These are phyloP conservation scores for Epizoanthus fatuus DNA, from an alignment of 92 coral and sea anemone species.

Conservation along the genomic window DNA sequence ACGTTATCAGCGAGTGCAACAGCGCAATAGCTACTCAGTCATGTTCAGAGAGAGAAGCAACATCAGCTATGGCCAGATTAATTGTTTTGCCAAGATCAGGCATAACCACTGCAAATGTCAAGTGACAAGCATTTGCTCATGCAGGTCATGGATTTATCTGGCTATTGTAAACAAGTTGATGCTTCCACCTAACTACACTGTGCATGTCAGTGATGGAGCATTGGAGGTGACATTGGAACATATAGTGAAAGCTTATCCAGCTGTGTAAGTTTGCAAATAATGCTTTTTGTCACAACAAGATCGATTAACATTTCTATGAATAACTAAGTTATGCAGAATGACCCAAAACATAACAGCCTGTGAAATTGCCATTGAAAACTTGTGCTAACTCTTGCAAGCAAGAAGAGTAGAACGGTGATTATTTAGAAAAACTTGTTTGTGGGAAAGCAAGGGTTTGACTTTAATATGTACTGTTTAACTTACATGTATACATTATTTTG, in stretches of 20 bases:
- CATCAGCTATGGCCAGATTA: slow-evolving; percentile 19
- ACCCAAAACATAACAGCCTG: no score
- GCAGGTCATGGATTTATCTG: slow-evolving; percentile 40
- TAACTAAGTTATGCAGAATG: no score
- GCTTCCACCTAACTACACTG: slow-evolving; percentile 24
- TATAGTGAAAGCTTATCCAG: slow-evolving; percentile 39
- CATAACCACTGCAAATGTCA: slow-evolving; percentile 21
- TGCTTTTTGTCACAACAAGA: not conserved
- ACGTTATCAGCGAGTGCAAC: slow-evolving; percentile 17
- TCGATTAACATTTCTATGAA: no score
- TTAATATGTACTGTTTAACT: no score
- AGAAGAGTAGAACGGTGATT: no score
- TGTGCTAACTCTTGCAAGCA: no score
- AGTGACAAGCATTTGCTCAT: slow-evolving; percentile 20
- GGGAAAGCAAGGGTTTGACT: no score
- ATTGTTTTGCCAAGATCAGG: slow-evolving; percentile 30
- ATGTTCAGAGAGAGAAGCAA: slow-evolving; percentile 16
- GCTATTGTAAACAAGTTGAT: slow-evolving; percentile 9
- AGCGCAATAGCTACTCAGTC: slow-evolving; percentile 35
- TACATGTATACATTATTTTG: no score
- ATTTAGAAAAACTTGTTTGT: no score
- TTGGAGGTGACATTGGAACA: slow-evolving; percentile 48
- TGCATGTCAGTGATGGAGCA: slow-evolving; percentile 55
- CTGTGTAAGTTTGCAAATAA: slow-evolving; percentile 40
- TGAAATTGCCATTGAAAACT: no score